Conservation (phyloP, 2,888 invertebrate species). For the Chymomyza caudatula region DNA sequence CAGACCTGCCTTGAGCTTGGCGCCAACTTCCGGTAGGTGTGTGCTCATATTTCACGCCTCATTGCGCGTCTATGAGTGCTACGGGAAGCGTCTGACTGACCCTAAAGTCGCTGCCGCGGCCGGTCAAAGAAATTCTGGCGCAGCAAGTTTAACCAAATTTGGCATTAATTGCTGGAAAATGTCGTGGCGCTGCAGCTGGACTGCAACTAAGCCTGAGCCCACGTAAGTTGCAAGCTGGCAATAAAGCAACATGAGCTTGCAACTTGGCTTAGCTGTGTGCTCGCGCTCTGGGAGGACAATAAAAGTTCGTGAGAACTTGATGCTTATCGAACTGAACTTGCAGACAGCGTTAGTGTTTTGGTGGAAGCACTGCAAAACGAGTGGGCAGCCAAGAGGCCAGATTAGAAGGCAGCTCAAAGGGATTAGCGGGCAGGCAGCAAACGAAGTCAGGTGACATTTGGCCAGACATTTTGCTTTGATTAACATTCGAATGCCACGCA, state of each 20-base stretch:
- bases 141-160: constrained; percentile 45
- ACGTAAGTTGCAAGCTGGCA: constrained; percentile 9
- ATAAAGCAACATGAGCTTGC: neutral
- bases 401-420: neutral
- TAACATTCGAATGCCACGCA: constrained; percentile 47
- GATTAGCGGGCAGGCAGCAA: neutral
- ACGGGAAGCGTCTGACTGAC: neutral
- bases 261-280: neutral
- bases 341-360: constrained; percentile 25
- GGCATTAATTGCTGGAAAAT: constrained; percentile 59
- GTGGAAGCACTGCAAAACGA: constrained; percentile 16
- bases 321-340: constrained; percentile 71
- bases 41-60: constrained; percentile 61
- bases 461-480: constrained; percentile 42
- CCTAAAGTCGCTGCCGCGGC: too few species aligned
- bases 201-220: constrained; percentile 13
- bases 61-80: constrained; percentile 23
- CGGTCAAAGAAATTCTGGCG: neutral
- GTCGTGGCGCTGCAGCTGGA: constrained; percentile 10
- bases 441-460: constrained; percentile 20
- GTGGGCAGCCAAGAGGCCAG: constrained; percentile 31
- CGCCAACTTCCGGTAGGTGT: constrained; percentile 8
- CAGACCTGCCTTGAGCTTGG: too few species aligned
- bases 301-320: constrained; percentile 77
- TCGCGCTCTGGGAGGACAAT: constrained; percentile 58